Evolutionary conservation across 2,888 invertebrate genomes (phyloP).

Genomic region (Sialis lutaria): DNA sequence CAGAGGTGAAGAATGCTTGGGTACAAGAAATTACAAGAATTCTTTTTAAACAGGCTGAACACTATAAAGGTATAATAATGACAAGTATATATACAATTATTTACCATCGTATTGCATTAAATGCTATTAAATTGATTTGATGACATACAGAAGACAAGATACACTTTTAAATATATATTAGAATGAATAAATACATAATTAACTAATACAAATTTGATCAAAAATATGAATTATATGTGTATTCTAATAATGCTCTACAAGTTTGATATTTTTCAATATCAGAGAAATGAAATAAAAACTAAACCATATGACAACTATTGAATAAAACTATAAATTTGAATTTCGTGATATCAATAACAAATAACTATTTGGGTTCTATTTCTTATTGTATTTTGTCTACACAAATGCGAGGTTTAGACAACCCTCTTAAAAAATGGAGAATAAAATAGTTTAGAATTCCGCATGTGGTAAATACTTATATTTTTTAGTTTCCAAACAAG

Average conservation of each 20-base stretch:
- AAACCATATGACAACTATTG: not conserved
- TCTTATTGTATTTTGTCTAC: not conserved
- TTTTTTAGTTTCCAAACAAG: slow-evolving; percentile 1
- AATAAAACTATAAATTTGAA: not conserved
- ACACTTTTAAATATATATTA: no score
- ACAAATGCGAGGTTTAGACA: slow-evolving; percentile 12
- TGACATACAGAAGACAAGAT: not conserved
- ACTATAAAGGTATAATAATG: slow-evolving; percentile 2
- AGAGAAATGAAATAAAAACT: not conserved
- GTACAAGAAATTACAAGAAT: slow-evolving; percentile 3
- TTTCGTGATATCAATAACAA: not conserved
- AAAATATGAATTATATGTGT: not conserved
- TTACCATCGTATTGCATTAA: not conserved
- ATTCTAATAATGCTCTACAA: not conserved
- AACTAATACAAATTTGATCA: no score
- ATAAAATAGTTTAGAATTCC: slow-evolving; percentile 15
- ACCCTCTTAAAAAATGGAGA: slow-evolving; percentile 13
- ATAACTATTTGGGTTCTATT: no score
- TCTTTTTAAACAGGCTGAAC: slow-evolving; percentile 3
- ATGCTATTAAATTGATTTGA: not conserved
- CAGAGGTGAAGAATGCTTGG: slow-evolving; percentile 3
- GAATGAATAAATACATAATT: no score
- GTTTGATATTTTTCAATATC: not conserved
- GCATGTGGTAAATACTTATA: not conserved
- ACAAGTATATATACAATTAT: not conserved